These are phyloP conservation scores for Lepidurus couesii DNA, from an alignment of 1,140 invertebrate species.

Conservation along the genomic window DNA sequence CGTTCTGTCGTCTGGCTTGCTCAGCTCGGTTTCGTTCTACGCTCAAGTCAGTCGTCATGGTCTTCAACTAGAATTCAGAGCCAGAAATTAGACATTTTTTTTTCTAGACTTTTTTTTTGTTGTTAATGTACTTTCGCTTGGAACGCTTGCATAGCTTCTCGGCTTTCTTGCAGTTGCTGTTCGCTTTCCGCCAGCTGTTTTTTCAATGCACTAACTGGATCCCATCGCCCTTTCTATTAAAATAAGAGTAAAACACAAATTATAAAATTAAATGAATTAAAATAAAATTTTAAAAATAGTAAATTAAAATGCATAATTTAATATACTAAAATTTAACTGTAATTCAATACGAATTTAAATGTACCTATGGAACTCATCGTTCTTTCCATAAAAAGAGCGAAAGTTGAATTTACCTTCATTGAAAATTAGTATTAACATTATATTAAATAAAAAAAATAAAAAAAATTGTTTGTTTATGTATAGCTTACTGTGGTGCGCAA, in stretches of 20 bases:
- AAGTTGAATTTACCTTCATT: no score
- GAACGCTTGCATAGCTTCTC: conserved; percentile 57
- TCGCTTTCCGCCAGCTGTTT: conserved; percentile 79
- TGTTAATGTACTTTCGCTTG: conserved; percentile 55
- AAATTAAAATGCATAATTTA: background rate
- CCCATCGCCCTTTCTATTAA: conserved; percentile 61
- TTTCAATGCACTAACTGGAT: conserved; percentile 74
- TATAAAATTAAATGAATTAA: background rate
- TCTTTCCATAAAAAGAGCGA: no score
- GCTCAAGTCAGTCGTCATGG: conserved; percentile 65
- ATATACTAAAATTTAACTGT: no score
- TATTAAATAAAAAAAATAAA: no score
- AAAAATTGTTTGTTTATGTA: no score
- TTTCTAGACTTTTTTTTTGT: conserved; percentile 43
- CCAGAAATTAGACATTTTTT: conserved; percentile 39
- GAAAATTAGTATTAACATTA: no score
- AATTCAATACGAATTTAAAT: no score
- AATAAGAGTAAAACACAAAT: conserved; percentile 30
- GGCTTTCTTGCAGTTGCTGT: conserved; percentile 62
- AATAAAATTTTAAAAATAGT: background rate
- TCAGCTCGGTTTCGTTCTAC: conserved; percentile 55
- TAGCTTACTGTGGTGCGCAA: no score
- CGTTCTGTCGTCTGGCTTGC: conserved; percentile 51
- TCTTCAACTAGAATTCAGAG: conserved; percentile 53
- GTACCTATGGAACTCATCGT: no score